These are phyloP conservation scores for Cryptus armator DNA, from an alignment of 2,888 invertebrate genomes.

Conservation along the genomic window DNA sequence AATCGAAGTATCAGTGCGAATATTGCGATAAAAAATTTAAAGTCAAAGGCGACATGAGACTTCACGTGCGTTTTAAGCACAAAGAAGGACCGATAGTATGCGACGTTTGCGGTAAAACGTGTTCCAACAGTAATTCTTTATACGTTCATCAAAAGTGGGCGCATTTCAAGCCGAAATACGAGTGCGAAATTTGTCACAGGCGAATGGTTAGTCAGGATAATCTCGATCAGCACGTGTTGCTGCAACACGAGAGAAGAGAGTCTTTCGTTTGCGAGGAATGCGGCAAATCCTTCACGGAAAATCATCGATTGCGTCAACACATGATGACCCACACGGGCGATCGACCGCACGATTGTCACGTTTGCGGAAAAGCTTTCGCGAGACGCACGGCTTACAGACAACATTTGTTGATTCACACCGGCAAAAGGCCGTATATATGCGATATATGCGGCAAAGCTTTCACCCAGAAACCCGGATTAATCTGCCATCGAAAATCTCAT, in stretches of 20 bases:
- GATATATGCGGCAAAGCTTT: conserved; percentile 75
- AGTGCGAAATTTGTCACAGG: conserved; percentile 78
- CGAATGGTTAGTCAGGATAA: conserved; percentile 79
- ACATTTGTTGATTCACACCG: conserved; percentile 73
- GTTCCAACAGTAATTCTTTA: conserved; percentile 80
- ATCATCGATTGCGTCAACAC: conserved; percentile 72
- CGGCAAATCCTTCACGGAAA: conserved; percentile 74
- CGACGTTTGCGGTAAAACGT: conserved; percentile 81
- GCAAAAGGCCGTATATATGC: conserved; percentile 73
- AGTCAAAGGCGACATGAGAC: conserved; percentile 81
- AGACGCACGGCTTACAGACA: conserved; percentile 71
- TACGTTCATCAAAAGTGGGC: conserved; percentile 82
- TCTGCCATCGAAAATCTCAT: conserved; percentile 76
- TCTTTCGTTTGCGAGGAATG: conserved; percentile 75
- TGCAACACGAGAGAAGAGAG: conserved; percentile 76
- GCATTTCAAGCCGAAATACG: conserved; percentile 80
- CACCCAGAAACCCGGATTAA: conserved; percentile 73
- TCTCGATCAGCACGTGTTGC: conserved; percentile 78
- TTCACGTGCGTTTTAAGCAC: conserved; percentile 81
- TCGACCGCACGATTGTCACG: conserved; percentile 73
- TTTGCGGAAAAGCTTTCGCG: conserved; percentile 72
- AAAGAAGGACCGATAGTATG: conserved; percentile 80
- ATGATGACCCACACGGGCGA: conserved; percentile 74
- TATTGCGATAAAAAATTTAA: conserved; percentile 80
- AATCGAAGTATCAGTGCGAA: conserved; percentile 78